phyloP scores from a whole-genome alignment of 2,797 vertebrate genomes.

The Mallotus villosus region DNA sequence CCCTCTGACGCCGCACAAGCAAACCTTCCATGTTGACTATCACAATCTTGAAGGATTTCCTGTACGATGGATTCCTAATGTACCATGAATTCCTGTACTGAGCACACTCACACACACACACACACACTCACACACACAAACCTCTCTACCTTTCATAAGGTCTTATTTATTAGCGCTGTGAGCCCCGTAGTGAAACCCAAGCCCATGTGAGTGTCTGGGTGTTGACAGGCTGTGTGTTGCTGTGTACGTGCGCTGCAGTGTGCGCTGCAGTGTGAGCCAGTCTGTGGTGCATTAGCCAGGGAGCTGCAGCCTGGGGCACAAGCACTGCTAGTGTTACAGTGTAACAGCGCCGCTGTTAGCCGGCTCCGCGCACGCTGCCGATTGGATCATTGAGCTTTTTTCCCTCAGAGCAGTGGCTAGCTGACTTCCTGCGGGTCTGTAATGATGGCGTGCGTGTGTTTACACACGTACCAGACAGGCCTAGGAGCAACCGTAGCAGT shows the following conservation, averaged over 20 bases:
- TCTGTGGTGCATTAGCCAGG: background rate
- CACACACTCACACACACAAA: background rate
- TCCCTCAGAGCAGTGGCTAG: constrained; percentile 1
- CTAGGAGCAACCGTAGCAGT: background rate
- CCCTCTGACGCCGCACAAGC: constrained; percentile 42
- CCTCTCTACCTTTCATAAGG: background rate
- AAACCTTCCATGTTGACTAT: constrained; percentile 1
- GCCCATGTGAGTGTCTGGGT: no score
- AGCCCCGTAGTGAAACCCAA: no score
- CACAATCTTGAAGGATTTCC: no score
- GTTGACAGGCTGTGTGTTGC: background rate
- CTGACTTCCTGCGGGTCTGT: background rate
- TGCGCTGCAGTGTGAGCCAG: background rate
- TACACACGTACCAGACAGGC: background rate
- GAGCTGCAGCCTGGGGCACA: background rate
- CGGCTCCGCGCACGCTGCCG: background rate
- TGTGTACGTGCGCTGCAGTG: background rate
- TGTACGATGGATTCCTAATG: no score
- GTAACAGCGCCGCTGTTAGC: background rate
- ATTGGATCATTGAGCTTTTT: constrained; percentile 1
- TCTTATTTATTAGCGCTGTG: no score
- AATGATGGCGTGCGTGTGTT: background rate
- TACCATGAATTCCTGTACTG: no score
- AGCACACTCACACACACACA: no score
- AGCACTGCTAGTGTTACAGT: background rate